Evolutionary conservation across 2,797 vertebrate genomes (phyloP), one percentile per base, ranked within the genome.

Genomic region (Malacoraja senta): DNA sequence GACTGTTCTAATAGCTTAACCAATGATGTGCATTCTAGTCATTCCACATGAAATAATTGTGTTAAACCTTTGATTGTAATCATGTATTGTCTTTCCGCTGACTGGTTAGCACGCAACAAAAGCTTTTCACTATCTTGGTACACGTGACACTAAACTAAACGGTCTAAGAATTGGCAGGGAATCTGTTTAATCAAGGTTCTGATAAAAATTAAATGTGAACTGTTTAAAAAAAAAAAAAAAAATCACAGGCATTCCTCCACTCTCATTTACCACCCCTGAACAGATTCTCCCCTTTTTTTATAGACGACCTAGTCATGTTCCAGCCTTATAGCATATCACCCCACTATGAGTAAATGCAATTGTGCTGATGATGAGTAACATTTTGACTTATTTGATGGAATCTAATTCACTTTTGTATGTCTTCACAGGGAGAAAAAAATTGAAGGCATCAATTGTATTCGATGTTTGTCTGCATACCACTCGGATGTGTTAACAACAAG

Each of bases 401-500:
- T 65, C 84, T 88, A 65, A 88, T 88, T 88, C 61, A 0, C 21
- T 0, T 35, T 61, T 93, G 12, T 93, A 8, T 76, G 38, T 26
- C 94, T 90, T 21, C 77, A 0, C 90, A 99, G 98, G 98, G 98
- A 99, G 96, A 99, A 98, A 96, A 99, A 99, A 95, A 98, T 98
- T 0, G 97, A 98, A 94, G 99, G 99, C 61, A 94, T 99, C 94
- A 98, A 95, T 93, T 95, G 96, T 72, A 86, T 99, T 79, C 97
- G 98, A 94, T 96, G 97, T 94, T 96, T 99, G 95, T 97, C 97
- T 93, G 97, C 96, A 94, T 97, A 96, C 95, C 98, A 99, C 78
- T 94, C 96, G 0, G 96, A 98, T 94, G 93, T 96, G 65, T 94
- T 99, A 94, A 96, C 95, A 61, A 95, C 95, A 94, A 96, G 96